Evolutionary conservation across 1,140 invertebrate genomes (phyloP).

Genomic region (Vanessa atalanta): DNA sequence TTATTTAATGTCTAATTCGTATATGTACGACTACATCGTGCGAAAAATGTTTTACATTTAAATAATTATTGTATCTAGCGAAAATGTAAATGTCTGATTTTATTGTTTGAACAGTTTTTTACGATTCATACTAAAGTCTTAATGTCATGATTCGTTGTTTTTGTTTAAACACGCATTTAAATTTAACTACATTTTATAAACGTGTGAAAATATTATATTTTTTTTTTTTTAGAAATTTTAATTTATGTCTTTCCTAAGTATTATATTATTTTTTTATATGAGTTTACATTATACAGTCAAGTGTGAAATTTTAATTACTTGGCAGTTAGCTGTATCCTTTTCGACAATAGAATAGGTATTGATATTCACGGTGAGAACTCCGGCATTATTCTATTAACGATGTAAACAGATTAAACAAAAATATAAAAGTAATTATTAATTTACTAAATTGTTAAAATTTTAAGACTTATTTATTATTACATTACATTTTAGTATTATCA

Average conservation of each 20-base stretch:
- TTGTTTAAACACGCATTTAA: background rate
- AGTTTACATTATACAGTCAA: constrained; percentile 2
- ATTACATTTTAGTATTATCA: background rate
- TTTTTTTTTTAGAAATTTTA: background rate
- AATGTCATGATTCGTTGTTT: background rate
- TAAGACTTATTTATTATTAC: background rate
- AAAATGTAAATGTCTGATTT: background rate
- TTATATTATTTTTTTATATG: constrained; percentile 2
- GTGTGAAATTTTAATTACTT: too few relatives aligned
- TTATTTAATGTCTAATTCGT: background rate
- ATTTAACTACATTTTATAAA: background rate
- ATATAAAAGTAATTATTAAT: too few relatives aligned
- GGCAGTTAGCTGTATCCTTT: too few relatives aligned
- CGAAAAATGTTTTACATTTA: background rate
- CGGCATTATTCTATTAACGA: too few relatives aligned
- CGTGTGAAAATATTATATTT: background rate
- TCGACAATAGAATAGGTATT: too few relatives aligned
- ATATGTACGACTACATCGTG: background rate
- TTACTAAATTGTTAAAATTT: background rate
- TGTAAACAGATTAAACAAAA: too few relatives aligned
- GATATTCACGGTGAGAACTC: too few relatives aligned
- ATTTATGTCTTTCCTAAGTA: too few relatives aligned
- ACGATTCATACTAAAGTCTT: background rate
- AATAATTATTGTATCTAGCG: background rate
- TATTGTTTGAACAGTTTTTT: background rate